Conservation (phyloP, 2,888 invertebrate genomes). For the Caenorhabditis auriculariae region DNA sequence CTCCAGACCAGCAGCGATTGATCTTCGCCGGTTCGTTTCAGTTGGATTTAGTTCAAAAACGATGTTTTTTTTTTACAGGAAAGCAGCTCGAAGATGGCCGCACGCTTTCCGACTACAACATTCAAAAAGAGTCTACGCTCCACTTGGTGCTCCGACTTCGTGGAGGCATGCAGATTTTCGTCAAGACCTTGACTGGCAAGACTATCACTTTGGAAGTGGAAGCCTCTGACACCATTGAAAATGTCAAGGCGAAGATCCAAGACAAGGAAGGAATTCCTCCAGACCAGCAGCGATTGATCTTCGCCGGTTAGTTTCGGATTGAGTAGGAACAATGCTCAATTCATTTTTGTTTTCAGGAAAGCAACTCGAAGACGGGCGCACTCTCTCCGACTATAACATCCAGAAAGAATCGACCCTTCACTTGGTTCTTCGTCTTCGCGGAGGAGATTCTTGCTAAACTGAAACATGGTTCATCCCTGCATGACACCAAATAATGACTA, state of each 20-base stretch:
- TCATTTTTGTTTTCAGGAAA: slow-evolving; percentile 17
- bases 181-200: slow-evolving; percentile 82
- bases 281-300: slow-evolving; percentile 38
- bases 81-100: slow-evolving; percentile 38
- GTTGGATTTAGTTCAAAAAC: neutral
- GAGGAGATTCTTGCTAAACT: too few species aligned
- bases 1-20: slow-evolving; percentile 57
- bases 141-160: slow-evolving; percentile 35
- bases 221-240: slow-evolving; percentile 39
- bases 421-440: slow-evolving; percentile 36
- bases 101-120: slow-evolving; percentile 39
- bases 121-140: slow-evolving; percentile 39
- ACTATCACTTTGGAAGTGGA: slow-evolving; percentile 71
- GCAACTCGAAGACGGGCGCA: slow-evolving; percentile 65
- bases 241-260: slow-evolving; percentile 42
- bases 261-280: slow-evolving; percentile 42
- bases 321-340: neutral
- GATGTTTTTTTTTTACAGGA: slow-evolving; percentile 6
- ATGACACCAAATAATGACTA: too few species aligned
- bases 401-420: slow-evolving; percentile 42
- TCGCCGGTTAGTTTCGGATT: slow-evolving; percentile 32
- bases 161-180: slow-evolving; percentile 85
- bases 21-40: slow-evolving; percentile 49
- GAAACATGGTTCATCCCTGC: too few species aligned
- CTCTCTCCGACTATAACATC: slow-evolving; percentile 47